Evolutionary conservation across 2,888 invertebrate species (phyloP).

Genomic region (Dryobotodes eremita): DNA sequence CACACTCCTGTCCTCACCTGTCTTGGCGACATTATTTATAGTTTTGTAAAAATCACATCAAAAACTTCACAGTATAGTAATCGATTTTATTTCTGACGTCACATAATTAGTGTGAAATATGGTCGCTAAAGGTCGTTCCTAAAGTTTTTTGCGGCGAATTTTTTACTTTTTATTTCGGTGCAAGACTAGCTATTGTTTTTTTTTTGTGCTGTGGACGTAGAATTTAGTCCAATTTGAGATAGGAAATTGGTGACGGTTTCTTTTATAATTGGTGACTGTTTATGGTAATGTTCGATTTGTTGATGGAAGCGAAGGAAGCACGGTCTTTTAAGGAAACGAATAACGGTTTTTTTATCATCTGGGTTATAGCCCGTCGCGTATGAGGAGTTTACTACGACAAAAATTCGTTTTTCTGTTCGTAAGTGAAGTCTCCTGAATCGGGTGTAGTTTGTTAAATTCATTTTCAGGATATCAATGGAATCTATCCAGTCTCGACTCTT

Average conservation of each 20-base stretch:
- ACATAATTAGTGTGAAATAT: conserved; percentile 89
- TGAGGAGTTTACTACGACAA: neutral
- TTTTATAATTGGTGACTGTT: conserved; percentile 50
- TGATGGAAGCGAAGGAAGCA: conserved; percentile 15
- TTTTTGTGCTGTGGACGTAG: conserved; percentile 20
- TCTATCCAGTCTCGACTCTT: neutral
- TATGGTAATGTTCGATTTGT: conserved; percentile 40
- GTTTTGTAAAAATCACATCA: conserved; percentile 76
- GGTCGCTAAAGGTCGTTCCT: conserved; percentile 68
- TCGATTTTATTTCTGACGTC: conserved; percentile 87
- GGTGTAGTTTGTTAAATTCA: neutral
- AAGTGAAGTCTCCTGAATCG: neutral
- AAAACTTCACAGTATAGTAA: conserved; percentile 76
- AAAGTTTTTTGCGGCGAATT: conserved; percentile 63
- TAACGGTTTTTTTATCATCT: neutral
- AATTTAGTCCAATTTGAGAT: conserved; percentile 52
- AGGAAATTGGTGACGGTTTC: conserved; percentile 43
- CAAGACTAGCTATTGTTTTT: conserved; percentile 7
- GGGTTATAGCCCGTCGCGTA: neutral
- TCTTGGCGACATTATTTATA: conserved; percentile 85
- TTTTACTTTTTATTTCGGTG: conserved; percentile 37
- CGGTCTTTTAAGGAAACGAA: neutral
- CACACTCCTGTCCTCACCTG: conserved; percentile 86
- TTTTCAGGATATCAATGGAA: neutral
- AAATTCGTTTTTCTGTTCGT: neutral